These are phyloP conservation scores for Eristalis pertinax DNA, from an alignment of 2,888 invertebrate species.

Conservation along the genomic window DNA sequence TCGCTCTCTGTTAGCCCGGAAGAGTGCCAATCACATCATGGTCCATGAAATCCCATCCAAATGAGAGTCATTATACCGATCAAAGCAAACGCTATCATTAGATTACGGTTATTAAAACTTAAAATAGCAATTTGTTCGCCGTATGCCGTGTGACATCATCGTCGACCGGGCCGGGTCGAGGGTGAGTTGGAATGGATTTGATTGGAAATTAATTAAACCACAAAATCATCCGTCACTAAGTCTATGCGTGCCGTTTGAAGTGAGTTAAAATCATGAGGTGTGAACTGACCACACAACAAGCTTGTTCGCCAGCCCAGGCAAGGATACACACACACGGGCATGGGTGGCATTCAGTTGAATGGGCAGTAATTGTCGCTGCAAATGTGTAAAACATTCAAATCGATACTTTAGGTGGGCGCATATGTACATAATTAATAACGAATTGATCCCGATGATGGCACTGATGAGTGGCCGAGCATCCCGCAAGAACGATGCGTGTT, in stretches of 20 bases:
- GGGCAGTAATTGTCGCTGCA: not conserved
- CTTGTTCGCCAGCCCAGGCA: not conserved
- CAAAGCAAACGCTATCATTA: slow-evolving; percentile 4
- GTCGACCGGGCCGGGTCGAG: not conserved
- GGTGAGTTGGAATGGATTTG: slow-evolving; percentile 22
- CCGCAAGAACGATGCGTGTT: slow-evolving; percentile 2
- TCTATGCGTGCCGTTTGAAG: slow-evolving; percentile 10
- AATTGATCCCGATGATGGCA: slow-evolving; percentile 40
- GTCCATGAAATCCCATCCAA: too few relatives aligned
- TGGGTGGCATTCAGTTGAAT: not conserved
- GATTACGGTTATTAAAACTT: slow-evolving; percentile 15
- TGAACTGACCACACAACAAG: slow-evolving; percentile 32
- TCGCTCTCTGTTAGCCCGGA: too few relatives aligned
- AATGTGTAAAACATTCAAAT: slow-evolving; percentile 29
- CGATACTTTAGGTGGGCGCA: slow-evolving; percentile 9
- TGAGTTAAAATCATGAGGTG: slow-evolving; percentile 34
- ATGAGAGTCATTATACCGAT: not conserved
- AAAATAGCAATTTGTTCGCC: slow-evolving; percentile 19
- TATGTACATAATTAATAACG: slow-evolving; percentile 34
- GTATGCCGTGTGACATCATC: not conserved
- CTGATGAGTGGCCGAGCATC: slow-evolving; percentile 13
- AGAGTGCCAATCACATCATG: too few relatives aligned
- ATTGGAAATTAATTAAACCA: slow-evolving; percentile 54
- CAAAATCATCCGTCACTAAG: slow-evolving; percentile 41
- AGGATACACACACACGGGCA: not conserved